A percentile compares a stretch with the other conserved stretches of the same genome.
These are phyloP conservation scores for Argyrosomus regius DNA, from an alignment of 2,797 vertebrate genomes.

Conservation along the genomic window DNA sequence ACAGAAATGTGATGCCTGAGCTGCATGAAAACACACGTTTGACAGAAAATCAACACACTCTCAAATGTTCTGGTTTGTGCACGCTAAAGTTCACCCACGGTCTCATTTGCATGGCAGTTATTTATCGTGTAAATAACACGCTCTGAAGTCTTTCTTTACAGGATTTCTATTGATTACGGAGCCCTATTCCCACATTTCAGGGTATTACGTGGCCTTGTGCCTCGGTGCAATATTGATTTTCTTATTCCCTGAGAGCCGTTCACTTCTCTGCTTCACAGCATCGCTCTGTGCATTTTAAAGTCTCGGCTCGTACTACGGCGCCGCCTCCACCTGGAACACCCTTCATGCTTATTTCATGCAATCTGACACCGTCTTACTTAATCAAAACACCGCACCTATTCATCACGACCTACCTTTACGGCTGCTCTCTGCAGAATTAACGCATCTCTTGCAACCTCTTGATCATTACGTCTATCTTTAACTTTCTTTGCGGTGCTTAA, in stretches of 20 bases:
- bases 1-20: background rate
- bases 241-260: background rate
- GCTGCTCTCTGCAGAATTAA: background rate
- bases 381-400: background rate
- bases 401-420: background rate
- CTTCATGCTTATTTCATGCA: background rate
- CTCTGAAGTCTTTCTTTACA: background rate
- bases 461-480: background rate
- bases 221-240: conserved; percentile 44
- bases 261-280: conserved; percentile 5
- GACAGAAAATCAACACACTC: background rate
- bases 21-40: background rate
- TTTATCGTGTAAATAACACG: background rate
- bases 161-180: conserved; percentile 31
- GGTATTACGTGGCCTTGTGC: background rate
- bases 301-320: conserved; percentile 13
- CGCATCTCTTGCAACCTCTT: background rate
- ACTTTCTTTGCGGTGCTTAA: background rate
- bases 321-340: conserved; percentile 3
- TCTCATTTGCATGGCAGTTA: background rate
- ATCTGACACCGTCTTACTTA: background rate
- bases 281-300: conserved; percentile 6
- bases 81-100: background rate
- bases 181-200: conserved; percentile 20
- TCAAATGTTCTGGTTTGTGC: background rate